These are phyloP conservation scores for Astreopora myriophthalma DNA, from an alignment of 64 coral and sea anemone genomes.

Conservation along the genomic window DNA sequence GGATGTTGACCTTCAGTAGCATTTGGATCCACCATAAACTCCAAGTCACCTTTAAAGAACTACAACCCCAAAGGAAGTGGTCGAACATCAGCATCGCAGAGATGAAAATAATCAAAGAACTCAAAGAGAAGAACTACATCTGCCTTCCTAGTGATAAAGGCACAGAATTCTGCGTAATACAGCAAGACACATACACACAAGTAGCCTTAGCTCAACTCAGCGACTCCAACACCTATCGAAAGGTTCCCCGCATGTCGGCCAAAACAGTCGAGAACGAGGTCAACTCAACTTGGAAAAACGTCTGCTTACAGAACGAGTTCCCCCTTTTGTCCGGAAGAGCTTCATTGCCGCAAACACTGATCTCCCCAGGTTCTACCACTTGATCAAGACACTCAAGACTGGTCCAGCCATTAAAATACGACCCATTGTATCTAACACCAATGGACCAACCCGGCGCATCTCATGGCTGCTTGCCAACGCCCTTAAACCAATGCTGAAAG, in stretches of 20 bases:
- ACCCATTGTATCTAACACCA: constrained; percentile 56
- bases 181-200: neutral
- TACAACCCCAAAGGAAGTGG: too few species aligned
- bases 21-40: too few species aligned
- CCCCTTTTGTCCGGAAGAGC: constrained; percentile 34
- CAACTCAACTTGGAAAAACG: constrained; percentile 21
- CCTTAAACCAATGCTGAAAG: neutral
- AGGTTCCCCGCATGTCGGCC: constrained; percentile 55
- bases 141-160: too few species aligned
- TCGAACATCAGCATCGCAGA: too few species aligned
- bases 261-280: constrained; percentile 59
- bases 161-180: too few species aligned
- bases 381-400: constrained; percentile 28
- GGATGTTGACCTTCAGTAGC: too few species aligned
- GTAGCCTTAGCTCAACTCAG: constrained; percentile 41
- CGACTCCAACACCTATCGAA: constrained; percentile 31
- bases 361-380: constrained; percentile 7
- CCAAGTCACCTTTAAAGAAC: too few species aligned
- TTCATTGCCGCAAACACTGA: constrained; percentile 44
- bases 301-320: constrained; percentile 14
- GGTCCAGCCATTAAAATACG: constrained; percentile 32
- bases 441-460: constrained; percentile 21
- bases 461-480: too few species aligned
- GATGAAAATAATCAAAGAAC: too few species aligned
- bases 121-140: too few species aligned